Evolutionary conservation across 2,888 invertebrate species (phyloP).

Genomic region (Calameuta pallipes): DNA sequence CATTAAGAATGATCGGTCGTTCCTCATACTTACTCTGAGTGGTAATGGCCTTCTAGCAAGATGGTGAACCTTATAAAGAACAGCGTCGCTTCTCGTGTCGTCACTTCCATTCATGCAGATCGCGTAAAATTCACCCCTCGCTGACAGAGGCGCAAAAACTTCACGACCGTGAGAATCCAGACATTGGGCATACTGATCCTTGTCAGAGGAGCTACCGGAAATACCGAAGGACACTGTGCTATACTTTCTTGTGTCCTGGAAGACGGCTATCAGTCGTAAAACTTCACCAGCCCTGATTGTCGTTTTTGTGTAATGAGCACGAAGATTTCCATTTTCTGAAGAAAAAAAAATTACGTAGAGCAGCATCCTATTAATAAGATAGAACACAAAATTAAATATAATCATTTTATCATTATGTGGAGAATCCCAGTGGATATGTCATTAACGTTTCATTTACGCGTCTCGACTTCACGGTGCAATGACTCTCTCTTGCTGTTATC

Average conservation of each 20-base stretch:
- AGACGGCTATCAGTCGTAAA: conserved; percentile 68
- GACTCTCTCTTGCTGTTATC: conserved; percentile 25
- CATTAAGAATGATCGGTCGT: not conserved
- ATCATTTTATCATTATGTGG: not conserved
- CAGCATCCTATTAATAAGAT: not conserved
- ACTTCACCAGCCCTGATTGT: conserved; percentile 68
- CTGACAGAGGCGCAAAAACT: conserved; percentile 68
- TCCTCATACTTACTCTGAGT: conserved; percentile 54
- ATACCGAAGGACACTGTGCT: conserved; percentile 62
- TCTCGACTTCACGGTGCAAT: conserved; percentile 27
- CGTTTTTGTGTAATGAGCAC: conserved; percentile 67
- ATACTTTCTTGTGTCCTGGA: conserved; percentile 67
- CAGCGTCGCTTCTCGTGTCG: conserved; percentile 62
- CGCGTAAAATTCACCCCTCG: conserved; percentile 69
- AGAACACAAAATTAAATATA: not conserved
- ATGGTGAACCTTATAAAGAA: conserved; percentile 68
- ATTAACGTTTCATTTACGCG: not conserved
- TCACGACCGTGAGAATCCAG: conserved; percentile 65
- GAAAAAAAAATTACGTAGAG: conserved; percentile 12
- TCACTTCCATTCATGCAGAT: conserved; percentile 64
- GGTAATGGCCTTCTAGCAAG: conserved; percentile 68
- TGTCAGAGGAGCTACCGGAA: conserved; percentile 56
- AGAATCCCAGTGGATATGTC: not conserved
- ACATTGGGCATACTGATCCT: conserved; percentile 69
- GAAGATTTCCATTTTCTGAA: conserved; percentile 61